A percentile compares a stretch with the other conserved stretches of the same genome.
These are phyloP conservation scores for Sylvia atricapilla DNA, from an alignment of 2,113 vertebrate genomes.

Conservation along the genomic window DNA sequence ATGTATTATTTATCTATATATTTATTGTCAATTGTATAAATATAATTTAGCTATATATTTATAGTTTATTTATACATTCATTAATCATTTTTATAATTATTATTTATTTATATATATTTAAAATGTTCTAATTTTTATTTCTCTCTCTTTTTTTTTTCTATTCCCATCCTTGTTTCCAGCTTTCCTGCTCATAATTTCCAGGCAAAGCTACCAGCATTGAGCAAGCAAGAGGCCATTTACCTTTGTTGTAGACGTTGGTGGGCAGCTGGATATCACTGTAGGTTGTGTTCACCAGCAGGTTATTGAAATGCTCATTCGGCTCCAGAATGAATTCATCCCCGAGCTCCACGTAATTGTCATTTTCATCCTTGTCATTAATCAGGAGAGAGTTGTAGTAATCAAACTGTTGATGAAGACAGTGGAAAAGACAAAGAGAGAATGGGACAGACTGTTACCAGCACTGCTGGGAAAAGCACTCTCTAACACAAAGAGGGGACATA, in stretches of 20 bases:
- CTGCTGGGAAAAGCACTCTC: background rate
- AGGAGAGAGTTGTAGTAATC: conserved; percentile 91
- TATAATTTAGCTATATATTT: too few relatives aligned
- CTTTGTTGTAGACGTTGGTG: conserved; percentile 96
- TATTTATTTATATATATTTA: too few relatives aligned
- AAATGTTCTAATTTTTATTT: too few relatives aligned
- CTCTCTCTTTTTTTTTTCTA: too few relatives aligned
- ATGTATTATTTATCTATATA: too few relatives aligned
- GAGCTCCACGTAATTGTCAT: conserved; percentile 82
- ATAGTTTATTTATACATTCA: too few relatives aligned
- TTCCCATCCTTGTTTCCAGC: background rate
- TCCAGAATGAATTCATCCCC: conserved; percentile 88
- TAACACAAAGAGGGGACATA: background rate
- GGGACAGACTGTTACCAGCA: background rate
- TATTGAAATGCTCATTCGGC: conserved; percentile 89
- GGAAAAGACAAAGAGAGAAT: background rate
- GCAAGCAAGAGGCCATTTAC: conserved; percentile 46
- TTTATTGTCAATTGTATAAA: too few relatives aligned
- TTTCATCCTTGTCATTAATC: conserved; percentile 85
- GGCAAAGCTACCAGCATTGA: background rate
- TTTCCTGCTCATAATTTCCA: background rate
- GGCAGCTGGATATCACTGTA: conserved; percentile 91
- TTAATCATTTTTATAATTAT: too few relatives aligned
- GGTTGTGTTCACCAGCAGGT: conserved; percentile 85
- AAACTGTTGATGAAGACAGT: conserved; percentile 73